Percentiles rank a stretch among this genome's conserved stretches.
Evolutionary conservation across 2,797 vertebrate genomes (phyloP).

Genomic region (Malacoctenus gilli): DNA sequence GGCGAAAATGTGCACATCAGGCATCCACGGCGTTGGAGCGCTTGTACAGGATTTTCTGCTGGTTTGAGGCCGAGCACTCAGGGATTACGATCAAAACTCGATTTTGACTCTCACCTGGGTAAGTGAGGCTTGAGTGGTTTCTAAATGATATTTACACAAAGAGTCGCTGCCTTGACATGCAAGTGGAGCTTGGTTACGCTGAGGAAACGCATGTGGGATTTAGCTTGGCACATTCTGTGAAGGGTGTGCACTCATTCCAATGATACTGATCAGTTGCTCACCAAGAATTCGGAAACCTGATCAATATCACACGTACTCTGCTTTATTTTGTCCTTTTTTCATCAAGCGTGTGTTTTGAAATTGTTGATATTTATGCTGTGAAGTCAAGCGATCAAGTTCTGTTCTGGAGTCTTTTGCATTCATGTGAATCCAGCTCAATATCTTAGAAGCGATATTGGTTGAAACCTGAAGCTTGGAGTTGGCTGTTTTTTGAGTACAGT

Average conservation of each 20-base stretch:
- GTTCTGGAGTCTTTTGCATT: too few species aligned
- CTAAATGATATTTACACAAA: neutral
- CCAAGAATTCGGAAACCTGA: too few species aligned
- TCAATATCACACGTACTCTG: too few species aligned
- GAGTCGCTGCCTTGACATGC: neutral
- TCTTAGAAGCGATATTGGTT: too few species aligned
- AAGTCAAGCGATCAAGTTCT: too few species aligned
- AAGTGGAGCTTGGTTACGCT: neutral
- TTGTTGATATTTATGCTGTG: too few species aligned
- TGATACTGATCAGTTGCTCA: slow-evolving; percentile 19
- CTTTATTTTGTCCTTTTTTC: too few species aligned
- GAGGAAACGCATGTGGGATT: neutral
- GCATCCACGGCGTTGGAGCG: slow-evolving; percentile 1
- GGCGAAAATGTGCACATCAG: slow-evolving; percentile 21
- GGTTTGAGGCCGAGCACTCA: slow-evolving; percentile 1
- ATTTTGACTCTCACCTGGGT: neutral
- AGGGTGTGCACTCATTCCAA: neutral
- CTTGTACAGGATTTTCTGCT: slow-evolving; percentile 5
- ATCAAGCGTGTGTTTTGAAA: too few species aligned
- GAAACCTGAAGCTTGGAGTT: too few species aligned
- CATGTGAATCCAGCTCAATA: too few species aligned
- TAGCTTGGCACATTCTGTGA: slow-evolving; percentile 1
- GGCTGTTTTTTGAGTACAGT: too few species aligned
- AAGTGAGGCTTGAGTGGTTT: neutral
- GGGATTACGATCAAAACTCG: neutral